Base-by-base conservation (phyloP, 2,888 invertebrate species). In the Cheilosia pagana region DNA sequence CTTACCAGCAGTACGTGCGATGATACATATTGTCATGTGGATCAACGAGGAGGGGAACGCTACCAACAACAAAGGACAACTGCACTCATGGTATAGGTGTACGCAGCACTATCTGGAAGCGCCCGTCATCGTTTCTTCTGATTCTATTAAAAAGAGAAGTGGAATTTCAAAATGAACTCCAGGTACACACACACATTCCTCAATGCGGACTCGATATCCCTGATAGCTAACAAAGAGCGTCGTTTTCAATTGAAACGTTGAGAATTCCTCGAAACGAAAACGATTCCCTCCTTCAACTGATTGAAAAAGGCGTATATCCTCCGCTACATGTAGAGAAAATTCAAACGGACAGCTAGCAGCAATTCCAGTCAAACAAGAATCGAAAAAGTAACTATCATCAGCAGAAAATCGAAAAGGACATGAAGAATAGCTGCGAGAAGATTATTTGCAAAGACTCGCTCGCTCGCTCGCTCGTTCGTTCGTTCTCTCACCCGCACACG, bases 311-410 rank as follows among this genome's bases (percentile, higher is more conserved):
- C 74, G 75, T 83, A 74, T 74, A 83, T 74, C 74, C 72, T 63
- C 41, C 60, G 63, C 41, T 39, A 68, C 41, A 14, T 81, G 57
- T 68, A 41, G 53, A 28, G 74, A 70, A 59, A 83, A 83, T 78
- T 60, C 48, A 65, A 85, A 71, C 70, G 79, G 83, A 85, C 79
- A 85, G 78, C 65, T 85, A 70, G 78, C 74, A 83, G 83, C 79
- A 75, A 85, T 75, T 75, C 53, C 23, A 85, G 74, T 85, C 83
- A 79, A 79, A 85, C 83, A 85, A 85, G 83, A 75, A 78, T 79
- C 79, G 83, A 85, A 85, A 85, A 75, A 85, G 83, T 85, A 85
- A 85, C 83, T 79, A 79, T 85, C 83, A 85, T 85, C 83, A 85
- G 83, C 83, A 85, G 83, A 79, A 85, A 85, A 85, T 85, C 79